Conservation (phyloP, 1,140 invertebrate species). For the Drosophila ambigua region DNA sequence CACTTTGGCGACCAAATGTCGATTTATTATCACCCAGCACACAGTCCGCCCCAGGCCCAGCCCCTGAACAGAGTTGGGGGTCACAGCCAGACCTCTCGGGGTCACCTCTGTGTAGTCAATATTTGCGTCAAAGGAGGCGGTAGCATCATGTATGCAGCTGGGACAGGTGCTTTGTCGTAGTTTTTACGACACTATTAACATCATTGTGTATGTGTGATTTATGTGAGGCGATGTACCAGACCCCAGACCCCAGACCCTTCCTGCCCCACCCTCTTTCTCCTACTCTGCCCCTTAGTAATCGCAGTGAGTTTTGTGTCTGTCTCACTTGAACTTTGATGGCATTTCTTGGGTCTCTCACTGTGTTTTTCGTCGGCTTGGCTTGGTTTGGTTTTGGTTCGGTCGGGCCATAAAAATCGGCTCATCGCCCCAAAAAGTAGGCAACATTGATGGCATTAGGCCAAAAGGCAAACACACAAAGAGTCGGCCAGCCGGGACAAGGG, state of each 20-base stretch:
- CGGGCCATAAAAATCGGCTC: constrained; percentile 62
- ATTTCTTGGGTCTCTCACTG: constrained; percentile 1
- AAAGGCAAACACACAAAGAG: constrained; percentile 32
- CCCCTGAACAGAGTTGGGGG: constrained; percentile 25
- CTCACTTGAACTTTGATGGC: constrained; percentile 55
- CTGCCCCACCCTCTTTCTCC: neutral
- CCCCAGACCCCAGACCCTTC: neutral
- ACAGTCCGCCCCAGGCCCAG: neutral
- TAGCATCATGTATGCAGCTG: constrained; percentile 19
- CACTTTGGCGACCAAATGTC: constrained; percentile 62
- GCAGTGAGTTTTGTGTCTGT: constrained; percentile 7
- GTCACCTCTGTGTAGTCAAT: constrained; percentile 55
- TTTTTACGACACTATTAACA: constrained; percentile 78
- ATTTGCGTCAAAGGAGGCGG: constrained; percentile 52
- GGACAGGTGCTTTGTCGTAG: constrained; percentile 43
- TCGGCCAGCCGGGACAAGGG: constrained; percentile 15
- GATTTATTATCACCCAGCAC: constrained; percentile 37
- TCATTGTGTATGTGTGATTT: constrained; percentile 73
- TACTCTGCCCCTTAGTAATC: constrained; percentile 15
- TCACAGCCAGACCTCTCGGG: constrained; percentile 19
- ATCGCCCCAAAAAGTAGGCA: constrained; percentile 50
- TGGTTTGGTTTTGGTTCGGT: constrained; percentile 22
- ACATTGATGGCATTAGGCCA: constrained; percentile 48
- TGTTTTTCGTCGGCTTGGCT: constrained; percentile 25
- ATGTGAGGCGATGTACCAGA: constrained; percentile 29